Base-by-base conservation (phyloP, 2,888 invertebrate genomes). In the Anticlea derivata region DNA sequence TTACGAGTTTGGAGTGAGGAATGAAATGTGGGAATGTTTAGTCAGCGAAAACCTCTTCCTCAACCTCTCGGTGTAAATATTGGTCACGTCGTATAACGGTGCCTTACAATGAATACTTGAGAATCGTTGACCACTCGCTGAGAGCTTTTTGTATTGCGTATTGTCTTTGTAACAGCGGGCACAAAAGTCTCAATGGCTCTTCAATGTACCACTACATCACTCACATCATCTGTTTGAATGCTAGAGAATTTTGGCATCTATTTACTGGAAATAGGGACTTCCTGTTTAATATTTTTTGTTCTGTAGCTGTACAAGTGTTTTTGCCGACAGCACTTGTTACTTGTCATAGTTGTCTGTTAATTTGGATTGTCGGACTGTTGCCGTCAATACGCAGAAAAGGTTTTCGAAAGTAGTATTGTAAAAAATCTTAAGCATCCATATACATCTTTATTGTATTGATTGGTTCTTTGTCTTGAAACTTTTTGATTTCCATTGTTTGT, bases 271-370 rank as follows among this genome's bases (percentile, higher is more conserved):
- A 37, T 70, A 79, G 65, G 64, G 48, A 54, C 50, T 45, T 55
- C 17, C 45, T 26, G 35, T 12, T 27, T 4, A 6, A 30, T 31
- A 33, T 34, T 7, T 34, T 40, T 34, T 38, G 23, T 40, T 38
- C n/a, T 7, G 20, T 10, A 58, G 50, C 46, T 44, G 62, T 55
- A 67, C 63, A 44, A 20, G 46, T 50, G 63, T 60, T 7, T 47
- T 78, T 78, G 82, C 73, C 54, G 53, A 68, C 70, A 75, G 67
- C 81, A 86, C 86, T 87, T 87, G 86, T 86, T 75, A 79, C 80
- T 80, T 86, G 88, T 87, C 87, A 85, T 82, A 85, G 80, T 80
- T 83, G 86, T 87, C 86, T 86, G 86, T 86, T 86, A 87, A 87
- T 87, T 86, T 83, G 77, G 74, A 52, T 48, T 52, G 76, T 77